Evolutionary conservation across 2,888 invertebrate species (phyloP).

Genomic region (Diadromus collaris): DNA sequence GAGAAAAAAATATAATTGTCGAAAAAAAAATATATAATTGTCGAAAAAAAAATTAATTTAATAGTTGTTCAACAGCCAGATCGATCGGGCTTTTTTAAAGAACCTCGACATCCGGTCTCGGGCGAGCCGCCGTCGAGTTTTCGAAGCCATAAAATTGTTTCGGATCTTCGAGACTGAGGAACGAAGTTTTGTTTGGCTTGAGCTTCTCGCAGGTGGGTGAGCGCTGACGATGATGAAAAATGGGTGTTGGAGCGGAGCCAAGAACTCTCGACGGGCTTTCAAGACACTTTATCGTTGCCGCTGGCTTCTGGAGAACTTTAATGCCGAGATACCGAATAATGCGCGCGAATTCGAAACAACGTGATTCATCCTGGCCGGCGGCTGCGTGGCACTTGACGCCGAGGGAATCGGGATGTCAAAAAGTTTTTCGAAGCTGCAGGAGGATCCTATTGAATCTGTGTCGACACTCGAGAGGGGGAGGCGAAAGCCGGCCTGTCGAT

Average conservation of each 20-base stretch:
- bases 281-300: not conserved
- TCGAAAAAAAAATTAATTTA: not conserved
- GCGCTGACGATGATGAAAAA: slow-evolving; percentile 6
- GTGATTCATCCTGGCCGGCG: slow-evolving; percentile 35
- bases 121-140: slow-evolving; percentile 2
- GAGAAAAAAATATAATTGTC: not conserved
- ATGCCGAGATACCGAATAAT: slow-evolving; percentile 18
- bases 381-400: not conserved
- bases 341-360: not conserved
- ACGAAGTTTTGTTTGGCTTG: slow-evolving; percentile 8
- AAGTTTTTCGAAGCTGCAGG: slow-evolving; percentile 14
- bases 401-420: not conserved
- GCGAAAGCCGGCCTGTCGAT: not conserved
- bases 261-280: slow-evolving; percentile 14
- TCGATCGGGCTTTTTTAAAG: not conserved
- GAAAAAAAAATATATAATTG: not conserved
- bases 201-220: slow-evolving; percentile 1
- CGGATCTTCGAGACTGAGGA: not conserved
- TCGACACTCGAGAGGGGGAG: not conserved
- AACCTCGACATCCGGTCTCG: not conserved
- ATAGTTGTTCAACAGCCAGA: not conserved
- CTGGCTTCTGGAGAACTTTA: not conserved
- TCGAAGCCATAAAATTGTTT: slow-evolving; percentile 12
- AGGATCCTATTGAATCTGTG: not conserved
- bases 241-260: slow-evolving; percentile 47